Base-by-base conservation (phyloP, 37 sponge, comb jelly and placozoan species). In the Mnemiopsis leidyi region DNA sequence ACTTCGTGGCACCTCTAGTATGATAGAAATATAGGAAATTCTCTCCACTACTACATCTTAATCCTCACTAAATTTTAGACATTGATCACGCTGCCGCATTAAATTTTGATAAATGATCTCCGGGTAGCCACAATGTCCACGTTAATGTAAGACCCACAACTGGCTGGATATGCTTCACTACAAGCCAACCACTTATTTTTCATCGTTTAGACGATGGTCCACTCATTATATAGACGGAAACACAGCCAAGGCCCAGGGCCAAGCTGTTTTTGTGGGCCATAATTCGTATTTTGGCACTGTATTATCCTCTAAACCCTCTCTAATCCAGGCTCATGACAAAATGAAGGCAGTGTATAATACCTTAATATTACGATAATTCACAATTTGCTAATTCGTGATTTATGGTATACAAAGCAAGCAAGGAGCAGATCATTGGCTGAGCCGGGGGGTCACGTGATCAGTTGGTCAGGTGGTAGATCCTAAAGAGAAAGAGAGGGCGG, bases 331-430 rank as follows among this genome's bases (percentile, higher is more conserved):
- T 77, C 32, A 77, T 77, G 79, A 77, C 79, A 13, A 31, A 32
- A 2, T 13, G 20, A 2, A 32, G 32, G 79, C 79, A 77, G 79
- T 77, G 79, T 77, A 77, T 77, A 77, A 77, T 77, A 77, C 79
- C 32, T 32, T 77, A 77, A 77, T 77, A 77, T 77, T 77, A 77
- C 79, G 79, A 77, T 77, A 77, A 77, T 77, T 77, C 79, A 77
- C 79, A 77, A 77, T 77, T 77, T 77, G 79, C 79, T 77, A 77
- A 77, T 77, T 77, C 79, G 79, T 77, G 79, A 77, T 77, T 77
- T 77, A 77, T 26, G 79, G 32, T 77, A 77, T 77, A 77, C 79
- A 77, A 77, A 77, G 79, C 79, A 77, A 77, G 79, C 79, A 77
- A 32, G 73, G 73, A 32, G 79, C 79, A 77, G 18, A 2, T 77